These are phyloP conservation scores for Phenganax subtilis DNA, from an alignment of 92 coral and sea anemone genomes.

Conservation along the genomic window DNA sequence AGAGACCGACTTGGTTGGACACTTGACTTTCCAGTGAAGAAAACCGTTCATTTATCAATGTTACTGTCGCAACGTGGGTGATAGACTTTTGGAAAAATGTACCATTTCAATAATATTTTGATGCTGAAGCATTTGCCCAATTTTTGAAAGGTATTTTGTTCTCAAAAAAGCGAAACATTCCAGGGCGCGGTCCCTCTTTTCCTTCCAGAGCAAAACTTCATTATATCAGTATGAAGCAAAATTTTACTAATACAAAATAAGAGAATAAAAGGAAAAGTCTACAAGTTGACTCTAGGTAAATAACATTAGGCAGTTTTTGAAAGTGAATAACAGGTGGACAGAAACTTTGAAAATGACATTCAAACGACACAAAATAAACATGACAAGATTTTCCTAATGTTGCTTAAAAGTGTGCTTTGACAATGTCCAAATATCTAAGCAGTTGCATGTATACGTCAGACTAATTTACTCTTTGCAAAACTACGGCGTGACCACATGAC, in stretches of 20 bases:
- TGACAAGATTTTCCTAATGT: too few relatives aligned
- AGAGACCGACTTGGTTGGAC: too few relatives aligned
- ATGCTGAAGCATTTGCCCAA: too few relatives aligned
- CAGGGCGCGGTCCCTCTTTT: background rate
- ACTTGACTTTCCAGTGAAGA: too few relatives aligned
- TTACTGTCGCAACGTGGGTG: too few relatives aligned
- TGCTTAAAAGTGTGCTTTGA: too few relatives aligned
- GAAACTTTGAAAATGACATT: background rate
- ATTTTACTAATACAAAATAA: background rate
- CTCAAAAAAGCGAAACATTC: background rate
- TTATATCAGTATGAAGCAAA: background rate
- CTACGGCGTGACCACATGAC: background rate
- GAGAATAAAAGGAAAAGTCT: background rate
- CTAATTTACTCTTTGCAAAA: background rate
- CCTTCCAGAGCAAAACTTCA: background rate
- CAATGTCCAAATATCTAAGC: too few relatives aligned
- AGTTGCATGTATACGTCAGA: too few relatives aligned
- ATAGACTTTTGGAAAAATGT: too few relatives aligned
- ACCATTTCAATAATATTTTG: too few relatives aligned
- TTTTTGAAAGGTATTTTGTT: too few relatives aligned
- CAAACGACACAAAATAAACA: background rate
- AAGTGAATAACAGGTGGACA: slow-evolving; percentile 6
- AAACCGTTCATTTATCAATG: background rate
- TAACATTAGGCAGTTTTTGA: background rate
- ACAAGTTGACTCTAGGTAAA: slow-evolving; percentile 10